Evolutionary conservation across 2,113 vertebrate species (phyloP), one percentile per base, ranked within the genome.

Genomic region (Vireo altiloquus): DNA sequence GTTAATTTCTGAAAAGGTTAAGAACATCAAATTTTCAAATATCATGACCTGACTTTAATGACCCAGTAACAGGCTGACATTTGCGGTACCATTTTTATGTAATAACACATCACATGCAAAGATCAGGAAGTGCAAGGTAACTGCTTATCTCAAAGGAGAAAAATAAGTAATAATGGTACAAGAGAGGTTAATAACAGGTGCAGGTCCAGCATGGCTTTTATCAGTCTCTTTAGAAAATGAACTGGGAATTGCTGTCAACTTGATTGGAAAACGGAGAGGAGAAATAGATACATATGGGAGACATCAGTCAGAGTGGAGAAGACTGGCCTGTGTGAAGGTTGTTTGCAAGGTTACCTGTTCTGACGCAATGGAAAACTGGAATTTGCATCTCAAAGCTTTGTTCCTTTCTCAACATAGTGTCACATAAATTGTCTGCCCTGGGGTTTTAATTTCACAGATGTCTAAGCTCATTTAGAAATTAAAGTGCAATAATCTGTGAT

Each of bases 321-420:
- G 89, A 90, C 82, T 92, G 91, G 91, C 78, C 78, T 80, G 28
- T 92, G 83, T 97, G 95, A 98, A 98, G 97, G 98, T 98, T 97
- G 94, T 96, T 97, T 95, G 94, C 96, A 98, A 98, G 96, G 98
- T 98, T 97, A 98, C 94, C 84, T 80, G 84, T 30, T 91, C 96
- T 90, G 87, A 97, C 2, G 77, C 79, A 95, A 96, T 83, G 76
- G 57, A 96, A 94, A 97, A 82, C 90, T 94, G 66, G 80, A 97
- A 98, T 98, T 98, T 98, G 95, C 97, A 98, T 96, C 95, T 98
- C 96, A 97, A 97, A 98, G 97, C 97, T 97, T 97, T 98, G 94
- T 98, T 98, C 79, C 76, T 83, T 97, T 97, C 97, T 94, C 95
- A 95, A 97, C 74, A 87, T 44, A 83, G 84, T 95, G 96, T 95